A percentile compares a stretch with the other conserved stretches of the same genome.
These are phyloP conservation scores for Drosophila meridiana DNA, from an alignment of 2,888 invertebrate species.

Conservation along the genomic window DNA sequence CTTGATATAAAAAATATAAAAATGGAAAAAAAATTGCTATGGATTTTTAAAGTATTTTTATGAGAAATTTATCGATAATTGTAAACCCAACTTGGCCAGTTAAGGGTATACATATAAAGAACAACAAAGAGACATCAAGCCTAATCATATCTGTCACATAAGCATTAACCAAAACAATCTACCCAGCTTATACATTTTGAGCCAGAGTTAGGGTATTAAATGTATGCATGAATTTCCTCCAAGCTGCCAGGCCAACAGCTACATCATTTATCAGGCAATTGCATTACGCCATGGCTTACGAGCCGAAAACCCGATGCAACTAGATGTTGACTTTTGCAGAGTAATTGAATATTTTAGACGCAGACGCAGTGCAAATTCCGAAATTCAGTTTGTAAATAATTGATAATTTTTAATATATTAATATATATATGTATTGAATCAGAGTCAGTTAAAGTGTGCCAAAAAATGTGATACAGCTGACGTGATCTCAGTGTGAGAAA, in stretches of 20 bases:
- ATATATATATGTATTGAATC: neutral
- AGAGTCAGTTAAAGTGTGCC: neutral
- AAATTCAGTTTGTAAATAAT: neutral
- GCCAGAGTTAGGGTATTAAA: neutral
- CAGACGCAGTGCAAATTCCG: neutral
- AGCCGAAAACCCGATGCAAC: conserved; percentile 28
- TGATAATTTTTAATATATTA: neutral
- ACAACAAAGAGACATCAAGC: too few species aligned
- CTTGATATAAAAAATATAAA: too few species aligned
- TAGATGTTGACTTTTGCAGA: conserved; percentile 35
- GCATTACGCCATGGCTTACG: conserved; percentile 47
- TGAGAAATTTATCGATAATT: too few species aligned
- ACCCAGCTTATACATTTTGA: neutral
- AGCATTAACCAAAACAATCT: neutral
- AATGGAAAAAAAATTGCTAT: neutral
- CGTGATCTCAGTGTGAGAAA: neutral
- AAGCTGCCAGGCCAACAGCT: conserved; percentile 44
- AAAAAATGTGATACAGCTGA: neutral
- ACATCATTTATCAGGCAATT: conserved; percentile 37
- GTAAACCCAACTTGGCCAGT: too few species aligned
- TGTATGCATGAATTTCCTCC: conserved; percentile 47
- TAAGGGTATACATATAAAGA: too few species aligned
- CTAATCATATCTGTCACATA: neutral
- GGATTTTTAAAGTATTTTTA: too few species aligned
- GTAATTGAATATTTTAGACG: conserved; percentile 44